Base-by-base conservation (phyloP, 2,888 invertebrate species). In the Phania funesta region DNA sequence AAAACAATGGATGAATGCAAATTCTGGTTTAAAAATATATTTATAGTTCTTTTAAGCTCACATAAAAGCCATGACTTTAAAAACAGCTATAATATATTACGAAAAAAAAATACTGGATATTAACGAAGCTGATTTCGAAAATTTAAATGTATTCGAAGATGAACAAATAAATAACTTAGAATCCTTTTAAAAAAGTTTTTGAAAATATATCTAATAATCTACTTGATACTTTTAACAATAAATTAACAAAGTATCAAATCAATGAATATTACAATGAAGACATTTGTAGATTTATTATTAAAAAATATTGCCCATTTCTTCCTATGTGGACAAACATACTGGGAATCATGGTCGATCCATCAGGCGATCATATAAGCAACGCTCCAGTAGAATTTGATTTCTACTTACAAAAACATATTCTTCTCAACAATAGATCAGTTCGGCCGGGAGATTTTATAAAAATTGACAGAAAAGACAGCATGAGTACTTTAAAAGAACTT, bases 281-380 rank as follows among this genome's bases (percentile, higher is more conserved):
- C 3, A 24, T 64, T 11, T 64, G 32, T 35, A 32, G 1, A 22
- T 48, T 64, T 22, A 35, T 64, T 35, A 0, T 48, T 9, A 48
- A 48, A 8, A 64, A 64, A 35, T 35, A 48, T 50, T 64, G 64
- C 8, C 4, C 64, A 20, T 64, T 48, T 48, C 0, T 48, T 0
- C 64, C 64, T n/a, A 48, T 64, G 64, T n/a, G n/a, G n/a, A 62
- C 62, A n/a, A 64, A 64, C 11, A 48, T 64, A 13, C 29, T 64
- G 46, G 64, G 64, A 9, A 50, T 64, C 9, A 8, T 35, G 18
- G 22, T 64, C 6, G 48, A 64, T 22, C 32, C 32, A 2, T 64
- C 64, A 0, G 64, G 35, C 1, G 20, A 32, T 32, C 46, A 64
- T 32, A 32, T 48, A n/a, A 46, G 62, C 7, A 46, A 46, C 18